These are phyloP conservation scores for Pollenia griseotomentosa DNA, from an alignment of 2,888 invertebrate species.

Conservation along the genomic window DNA sequence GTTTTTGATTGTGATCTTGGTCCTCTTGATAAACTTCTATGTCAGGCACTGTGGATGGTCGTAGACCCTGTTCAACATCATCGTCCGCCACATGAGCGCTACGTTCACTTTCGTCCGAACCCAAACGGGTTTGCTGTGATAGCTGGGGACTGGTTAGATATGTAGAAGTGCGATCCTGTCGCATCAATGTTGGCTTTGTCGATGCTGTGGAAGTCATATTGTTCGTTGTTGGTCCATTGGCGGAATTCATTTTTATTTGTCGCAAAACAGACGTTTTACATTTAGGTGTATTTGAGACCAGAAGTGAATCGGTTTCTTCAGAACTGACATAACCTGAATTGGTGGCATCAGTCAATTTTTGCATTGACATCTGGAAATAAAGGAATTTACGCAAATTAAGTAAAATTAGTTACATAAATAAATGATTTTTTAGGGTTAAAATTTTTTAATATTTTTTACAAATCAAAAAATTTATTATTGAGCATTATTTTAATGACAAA, in stretches of 20 bases:
- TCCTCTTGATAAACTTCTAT: conserved; percentile 84
- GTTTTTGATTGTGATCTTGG: conserved; percentile 74
- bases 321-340: conserved; percentile 90
- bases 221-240: conserved; percentile 81
- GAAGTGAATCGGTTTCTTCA: conserved; percentile 92
- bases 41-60: conserved; percentile 83
- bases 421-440: not conserved
- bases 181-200: conserved; percentile 91
- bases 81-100: conserved; percentile 85
- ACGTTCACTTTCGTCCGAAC: conserved; percentile 91
- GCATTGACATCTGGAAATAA: conserved; percentile 83
- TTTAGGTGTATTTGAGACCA: conserved; percentile 85
- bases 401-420: not conserved
- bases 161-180: conserved; percentile 93
- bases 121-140: conserved; percentile 89
- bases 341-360: conserved; percentile 86
- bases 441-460: too few species aligned
- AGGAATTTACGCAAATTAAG: not conserved
- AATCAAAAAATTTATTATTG: too few species aligned
- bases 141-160: conserved; percentile 88
- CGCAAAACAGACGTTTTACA: conserved; percentile 81
- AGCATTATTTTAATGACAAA: too few species aligned
- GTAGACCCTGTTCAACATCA: conserved; percentile 82
- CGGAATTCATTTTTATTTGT: conserved; percentile 82
- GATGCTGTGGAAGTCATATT: conserved; percentile 83